Conservation (phyloP, 2,113 vertebrate species). For the Sterrhoptilus dennistouni region DNA sequence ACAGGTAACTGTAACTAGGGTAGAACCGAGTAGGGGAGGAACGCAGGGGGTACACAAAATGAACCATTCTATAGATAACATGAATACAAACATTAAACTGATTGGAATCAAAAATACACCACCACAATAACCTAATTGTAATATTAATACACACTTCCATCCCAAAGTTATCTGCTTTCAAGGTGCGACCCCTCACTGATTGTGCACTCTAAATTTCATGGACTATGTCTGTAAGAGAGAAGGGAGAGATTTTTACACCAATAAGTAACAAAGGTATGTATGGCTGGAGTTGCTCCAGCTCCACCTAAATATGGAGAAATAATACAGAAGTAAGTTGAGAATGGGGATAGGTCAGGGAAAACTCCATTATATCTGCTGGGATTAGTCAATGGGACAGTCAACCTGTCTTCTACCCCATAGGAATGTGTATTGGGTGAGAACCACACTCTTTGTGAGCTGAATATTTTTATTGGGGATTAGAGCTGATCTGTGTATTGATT, state of each 20-base stretch:
- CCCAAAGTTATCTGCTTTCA: not conserved
- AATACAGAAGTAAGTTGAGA: not conserved
- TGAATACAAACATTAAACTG: too few species aligned
- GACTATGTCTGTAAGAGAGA: not conserved
- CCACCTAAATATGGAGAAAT: not conserved
- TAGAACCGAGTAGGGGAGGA: too few species aligned
- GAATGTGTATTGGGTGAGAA: not conserved
- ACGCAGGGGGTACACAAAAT: too few species aligned
- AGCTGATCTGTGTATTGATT: not conserved
- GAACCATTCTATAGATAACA: too few species aligned
- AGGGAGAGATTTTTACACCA: not conserved
- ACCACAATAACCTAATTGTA: not conserved
- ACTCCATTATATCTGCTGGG: not conserved
- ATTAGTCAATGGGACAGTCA: not conserved
- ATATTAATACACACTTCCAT: not conserved
- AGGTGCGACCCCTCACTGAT: not conserved
- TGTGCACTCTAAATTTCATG: not conserved
- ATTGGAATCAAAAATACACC: too few species aligned
- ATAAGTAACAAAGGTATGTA: not conserved
- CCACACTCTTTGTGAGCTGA: not conserved
- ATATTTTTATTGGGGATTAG: not conserved
- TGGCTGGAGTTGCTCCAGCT: not conserved
- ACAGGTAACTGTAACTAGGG: too few species aligned
- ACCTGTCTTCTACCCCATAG: not conserved
- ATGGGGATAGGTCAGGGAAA: not conserved